A percentile compares a stretch with the other conserved stretches of the same genome.
Conservation (phyloP, 2,797 vertebrate species). For the Oreonectes daqikongensis region DNA sequence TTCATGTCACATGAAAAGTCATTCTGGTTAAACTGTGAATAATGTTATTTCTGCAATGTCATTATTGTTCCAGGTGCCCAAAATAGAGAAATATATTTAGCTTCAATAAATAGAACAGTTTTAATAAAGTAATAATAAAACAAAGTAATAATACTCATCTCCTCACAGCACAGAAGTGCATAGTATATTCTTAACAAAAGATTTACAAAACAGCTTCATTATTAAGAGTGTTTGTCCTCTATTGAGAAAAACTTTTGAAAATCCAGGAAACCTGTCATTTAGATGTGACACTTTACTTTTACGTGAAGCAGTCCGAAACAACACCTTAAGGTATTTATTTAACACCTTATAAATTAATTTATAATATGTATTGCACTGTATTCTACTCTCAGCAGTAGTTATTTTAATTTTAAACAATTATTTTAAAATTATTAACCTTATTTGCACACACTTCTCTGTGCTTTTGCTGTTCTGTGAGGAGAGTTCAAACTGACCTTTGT, state of each 20-base stretch:
- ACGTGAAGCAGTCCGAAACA: neutral
- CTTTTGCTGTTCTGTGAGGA: neutral
- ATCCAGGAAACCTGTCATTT: slow-evolving; percentile 14
- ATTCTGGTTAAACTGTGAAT: neutral
- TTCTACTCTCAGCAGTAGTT: neutral
- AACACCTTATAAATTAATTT: neutral
- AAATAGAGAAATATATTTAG: neutral
- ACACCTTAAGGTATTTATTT: neutral
- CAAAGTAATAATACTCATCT: too few species aligned
- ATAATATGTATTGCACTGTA: neutral
- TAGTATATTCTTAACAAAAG: too few species aligned
- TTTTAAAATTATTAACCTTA: neutral
- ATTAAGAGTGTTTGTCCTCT: too few species aligned
- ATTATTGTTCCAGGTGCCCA: neutral
- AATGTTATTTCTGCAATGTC: neutral
- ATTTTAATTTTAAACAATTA: neutral
- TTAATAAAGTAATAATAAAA: neutral
- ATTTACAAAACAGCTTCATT: too few species aligned
- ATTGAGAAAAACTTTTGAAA: too few species aligned
- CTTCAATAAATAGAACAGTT: neutral
- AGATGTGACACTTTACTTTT: slow-evolving; percentile 22
- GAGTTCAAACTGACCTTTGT: slow-evolving; percentile 13
- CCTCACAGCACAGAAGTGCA: too few species aligned
- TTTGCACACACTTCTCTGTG: neutral
- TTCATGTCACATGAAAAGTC: too few species aligned